phyloP scores from a whole-genome alignment of 2,888 invertebrate species.

The Diarsia brunnea region DNA sequence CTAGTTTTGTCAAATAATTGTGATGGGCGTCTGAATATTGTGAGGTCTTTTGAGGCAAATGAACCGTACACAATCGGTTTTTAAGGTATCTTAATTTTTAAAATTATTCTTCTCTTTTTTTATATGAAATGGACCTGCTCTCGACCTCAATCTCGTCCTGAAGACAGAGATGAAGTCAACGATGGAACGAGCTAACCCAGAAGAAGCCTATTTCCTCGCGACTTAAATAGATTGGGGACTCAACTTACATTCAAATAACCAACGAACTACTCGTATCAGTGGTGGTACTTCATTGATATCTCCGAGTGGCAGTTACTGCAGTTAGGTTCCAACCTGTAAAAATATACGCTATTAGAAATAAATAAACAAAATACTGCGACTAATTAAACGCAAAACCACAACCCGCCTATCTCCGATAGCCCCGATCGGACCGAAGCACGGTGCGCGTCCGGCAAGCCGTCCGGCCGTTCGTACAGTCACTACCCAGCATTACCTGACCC shows the following conservation, averaged over 20 bases:
- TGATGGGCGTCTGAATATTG: too few relatives aligned
- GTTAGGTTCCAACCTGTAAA: background rate
- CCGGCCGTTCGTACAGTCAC: conserved; percentile 61
- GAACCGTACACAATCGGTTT: background rate
- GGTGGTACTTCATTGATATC: background rate
- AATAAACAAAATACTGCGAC: conserved; percentile 32
- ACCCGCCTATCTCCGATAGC: conserved; percentile 51
- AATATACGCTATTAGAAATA: background rate
- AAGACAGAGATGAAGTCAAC: too few relatives aligned
- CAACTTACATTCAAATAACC: background rate
- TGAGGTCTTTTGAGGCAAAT: background rate
- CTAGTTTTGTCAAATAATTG: background rate
- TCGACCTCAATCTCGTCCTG: too few relatives aligned
- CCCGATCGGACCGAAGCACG: conserved; percentile 60
- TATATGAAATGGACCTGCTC: too few relatives aligned
- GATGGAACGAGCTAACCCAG: too few relatives aligned
- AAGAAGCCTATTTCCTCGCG: too few relatives aligned
- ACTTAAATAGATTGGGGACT: too few relatives aligned
- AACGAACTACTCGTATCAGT: background rate
- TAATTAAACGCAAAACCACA: conserved; percentile 60
- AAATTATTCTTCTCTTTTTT: too few relatives aligned
- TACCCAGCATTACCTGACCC: too few relatives aligned
- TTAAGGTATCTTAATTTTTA: background rate
- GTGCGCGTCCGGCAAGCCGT: conserved; percentile 62
- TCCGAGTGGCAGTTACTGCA: background rate